phyloP scores from a whole-genome alignment of 2,888 invertebrate genomes.

The Pyrrhosoma nymphula region DNA sequence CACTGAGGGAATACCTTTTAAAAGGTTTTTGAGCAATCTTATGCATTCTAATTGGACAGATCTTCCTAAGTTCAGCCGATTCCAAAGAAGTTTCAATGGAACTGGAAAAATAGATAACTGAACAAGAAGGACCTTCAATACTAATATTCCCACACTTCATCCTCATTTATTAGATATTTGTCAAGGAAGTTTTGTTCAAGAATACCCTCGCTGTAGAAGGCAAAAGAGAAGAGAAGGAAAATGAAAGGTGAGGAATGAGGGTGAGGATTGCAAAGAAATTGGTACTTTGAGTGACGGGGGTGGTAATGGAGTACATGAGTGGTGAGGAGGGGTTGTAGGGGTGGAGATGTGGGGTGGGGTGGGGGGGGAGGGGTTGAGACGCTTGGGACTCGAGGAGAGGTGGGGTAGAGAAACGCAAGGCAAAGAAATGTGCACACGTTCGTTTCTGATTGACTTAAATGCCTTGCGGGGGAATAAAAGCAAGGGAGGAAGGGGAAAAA shows the following conservation, averaged over 20 bases:
- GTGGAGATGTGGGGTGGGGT: background rate
- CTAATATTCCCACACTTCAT: background rate
- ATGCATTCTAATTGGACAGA: too few relatives aligned
- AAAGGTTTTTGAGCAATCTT: too few relatives aligned
- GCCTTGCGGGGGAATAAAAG: constrained; percentile 16
- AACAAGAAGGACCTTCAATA: too few relatives aligned
- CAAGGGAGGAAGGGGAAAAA: background rate
- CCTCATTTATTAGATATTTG: background rate
- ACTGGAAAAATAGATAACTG: too few relatives aligned
- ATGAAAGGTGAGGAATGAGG: constrained; percentile 56
- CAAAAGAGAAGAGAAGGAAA: constrained; percentile 53
- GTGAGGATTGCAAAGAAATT: background rate
- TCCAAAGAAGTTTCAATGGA: background rate
- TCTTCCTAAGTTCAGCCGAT: too few relatives aligned
- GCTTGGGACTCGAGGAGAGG: constrained; percentile 53
- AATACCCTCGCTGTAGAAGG: background rate
- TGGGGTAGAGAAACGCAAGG: constrained; percentile 38
- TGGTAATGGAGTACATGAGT: background rate
- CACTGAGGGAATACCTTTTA: too few relatives aligned
- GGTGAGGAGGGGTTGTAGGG: background rate
- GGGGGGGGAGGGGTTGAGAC: constrained; percentile 23
- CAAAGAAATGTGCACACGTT: constrained; percentile 55
- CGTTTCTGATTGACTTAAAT: constrained; percentile 66
- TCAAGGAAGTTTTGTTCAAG: background rate
- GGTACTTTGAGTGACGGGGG: constrained; percentile 6